These are phyloP conservation scores for Melangyna quadrimaculata DNA, from an alignment of 2,888 invertebrate species.

Conservation along the genomic window DNA sequence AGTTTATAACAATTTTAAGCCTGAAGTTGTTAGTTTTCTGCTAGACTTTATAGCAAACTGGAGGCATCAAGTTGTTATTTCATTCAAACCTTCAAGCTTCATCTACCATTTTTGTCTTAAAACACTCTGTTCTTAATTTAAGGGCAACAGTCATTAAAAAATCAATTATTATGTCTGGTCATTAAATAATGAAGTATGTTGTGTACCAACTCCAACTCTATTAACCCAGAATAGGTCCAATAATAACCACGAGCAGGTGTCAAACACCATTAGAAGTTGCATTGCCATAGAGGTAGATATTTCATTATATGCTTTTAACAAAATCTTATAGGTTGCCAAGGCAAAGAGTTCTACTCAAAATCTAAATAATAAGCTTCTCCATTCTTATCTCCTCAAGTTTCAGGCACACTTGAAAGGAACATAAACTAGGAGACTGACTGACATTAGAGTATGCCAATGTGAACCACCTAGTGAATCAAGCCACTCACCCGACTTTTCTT, in stretches of 20 bases:
- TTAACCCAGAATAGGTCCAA: too few species aligned
- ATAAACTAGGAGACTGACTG: not conserved
- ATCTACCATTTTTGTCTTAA: not conserved
- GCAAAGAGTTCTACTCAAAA: not conserved
- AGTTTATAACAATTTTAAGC: too few species aligned
- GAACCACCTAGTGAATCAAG: too few species aligned
- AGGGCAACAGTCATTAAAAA: not conserved
- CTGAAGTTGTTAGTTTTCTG: too few species aligned
- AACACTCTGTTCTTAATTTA: not conserved
- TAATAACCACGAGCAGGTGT: not conserved
- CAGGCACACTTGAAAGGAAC: not conserved
- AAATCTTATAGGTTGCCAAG: not conserved
- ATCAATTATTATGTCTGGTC: not conserved
- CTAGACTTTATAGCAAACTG: too few species aligned
- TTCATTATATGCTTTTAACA: conserved; percentile 7
- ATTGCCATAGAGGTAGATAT: not conserved
- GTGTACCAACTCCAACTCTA: too few species aligned
- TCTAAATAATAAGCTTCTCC: conserved; percentile 15
- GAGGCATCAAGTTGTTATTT: too few species aligned
- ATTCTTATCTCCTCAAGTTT: not conserved
- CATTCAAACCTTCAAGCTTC: not conserved
- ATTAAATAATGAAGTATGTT: not conserved
- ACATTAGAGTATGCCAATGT: not conserved
- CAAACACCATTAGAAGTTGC: not conserved
- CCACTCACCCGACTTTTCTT: conserved; percentile 12